Percentiles rank a stretch among this genome's conserved stretches.
Evolutionary conservation across 2,797 vertebrate species (phyloP).

Genomic region (Malurus splendens): DNA sequence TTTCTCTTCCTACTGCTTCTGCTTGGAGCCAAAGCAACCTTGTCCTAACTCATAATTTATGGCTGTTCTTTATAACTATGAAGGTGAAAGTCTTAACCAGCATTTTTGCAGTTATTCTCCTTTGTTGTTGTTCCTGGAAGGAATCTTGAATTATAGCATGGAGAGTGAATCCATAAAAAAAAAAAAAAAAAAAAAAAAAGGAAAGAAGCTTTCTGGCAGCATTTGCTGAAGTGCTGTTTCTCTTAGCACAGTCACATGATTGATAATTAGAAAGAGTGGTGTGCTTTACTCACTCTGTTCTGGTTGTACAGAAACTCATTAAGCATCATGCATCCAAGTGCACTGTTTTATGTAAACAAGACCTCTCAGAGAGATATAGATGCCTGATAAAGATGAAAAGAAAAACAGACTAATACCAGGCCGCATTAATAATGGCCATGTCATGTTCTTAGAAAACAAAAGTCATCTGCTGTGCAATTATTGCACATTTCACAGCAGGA

Average conservation of each 20-base stretch:
- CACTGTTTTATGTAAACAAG: conserved; percentile 75
- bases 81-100: too few relatives aligned
- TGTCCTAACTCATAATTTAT: conserved; percentile 59
- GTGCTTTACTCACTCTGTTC: conserved; percentile 38
- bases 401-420: conserved; percentile 58
- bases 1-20: conserved; percentile 37
- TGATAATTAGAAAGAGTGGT: conserved; percentile 63
- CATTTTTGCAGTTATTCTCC: too few relatives aligned
- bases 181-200: neutral
- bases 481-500: conserved; percentile 40
- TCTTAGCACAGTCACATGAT: conserved; percentile 53
- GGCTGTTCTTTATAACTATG: too few relatives aligned
- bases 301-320: conserved; percentile 67
- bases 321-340: conserved; percentile 58
- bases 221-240: conserved; percentile 36
- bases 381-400: conserved; percentile 76
- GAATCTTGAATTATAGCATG: too few relatives aligned
- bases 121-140: too few relatives aligned
- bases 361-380: conserved; percentile 70
- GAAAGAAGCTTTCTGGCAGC: conserved; percentile 54
- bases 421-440: conserved; percentile 69
- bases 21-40: conserved; percentile 27
- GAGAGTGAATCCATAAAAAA: too few relatives aligned
- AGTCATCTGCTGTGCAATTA: conserved; percentile 53
- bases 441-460: conserved; percentile 57